A percentile compares a stretch with the other conserved stretches of the same genome.
These are phyloP conservation scores for Antedon mediterranea DNA, from an alignment of 53 echinoderm and acorn worm genomes.

Conservation along the genomic window DNA sequence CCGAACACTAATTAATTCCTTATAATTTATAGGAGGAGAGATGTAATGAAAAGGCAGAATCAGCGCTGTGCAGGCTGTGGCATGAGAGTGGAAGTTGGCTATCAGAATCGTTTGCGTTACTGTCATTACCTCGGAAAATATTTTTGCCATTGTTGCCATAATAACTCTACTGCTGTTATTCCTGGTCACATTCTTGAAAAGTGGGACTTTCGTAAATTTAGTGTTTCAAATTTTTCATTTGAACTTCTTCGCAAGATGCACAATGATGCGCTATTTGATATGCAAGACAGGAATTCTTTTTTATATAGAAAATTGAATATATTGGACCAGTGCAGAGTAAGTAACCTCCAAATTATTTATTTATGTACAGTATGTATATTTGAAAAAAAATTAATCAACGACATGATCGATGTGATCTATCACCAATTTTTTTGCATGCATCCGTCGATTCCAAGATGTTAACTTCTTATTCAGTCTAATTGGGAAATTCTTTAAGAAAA, in stretches of 20 bases:
- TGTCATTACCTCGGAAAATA: constrained; percentile 93
- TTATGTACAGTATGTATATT: neutral
- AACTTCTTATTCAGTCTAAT: no score
- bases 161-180: constrained; percentile 37
- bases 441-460: no score
- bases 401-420: no score
- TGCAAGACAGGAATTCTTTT: constrained; percentile 41
- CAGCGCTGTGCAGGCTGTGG: constrained; percentile 97
- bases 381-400: no score
- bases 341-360: neutral
- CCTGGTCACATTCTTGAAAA: constrained; percentile 52
- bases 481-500: no score
- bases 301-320: constrained; percentile 48
- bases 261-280: constrained; percentile 64
- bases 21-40: constrained; percentile 41
- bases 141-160: constrained; percentile 97
- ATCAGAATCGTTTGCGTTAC: constrained; percentile 66
- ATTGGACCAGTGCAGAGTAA: constrained; percentile 47
- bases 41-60: constrained; percentile 81
- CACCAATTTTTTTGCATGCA: no score
- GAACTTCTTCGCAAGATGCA: constrained; percentile 83
- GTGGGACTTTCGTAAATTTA: constrained; percentile 80
- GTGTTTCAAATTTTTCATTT: constrained; percentile 77
- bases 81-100: constrained; percentile 90
- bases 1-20: no score